Conservation (phyloP, 2,113 vertebrate species). For the Pithys albifrons region DNA sequence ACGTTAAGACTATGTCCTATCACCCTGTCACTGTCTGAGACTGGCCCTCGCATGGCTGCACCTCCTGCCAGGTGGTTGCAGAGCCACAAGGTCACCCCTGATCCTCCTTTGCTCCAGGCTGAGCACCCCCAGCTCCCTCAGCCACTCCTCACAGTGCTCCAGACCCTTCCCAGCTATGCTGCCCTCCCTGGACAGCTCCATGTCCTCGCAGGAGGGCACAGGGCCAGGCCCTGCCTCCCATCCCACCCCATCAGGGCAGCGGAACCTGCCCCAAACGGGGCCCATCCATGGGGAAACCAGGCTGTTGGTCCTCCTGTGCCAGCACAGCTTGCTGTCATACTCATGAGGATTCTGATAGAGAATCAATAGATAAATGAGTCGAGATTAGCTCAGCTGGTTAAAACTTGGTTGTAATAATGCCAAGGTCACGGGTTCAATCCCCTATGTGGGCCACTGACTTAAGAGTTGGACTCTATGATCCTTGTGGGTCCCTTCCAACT, state of each 20-base stretch:
- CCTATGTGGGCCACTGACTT: too few relatives aligned
- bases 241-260: not conserved
- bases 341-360: not conserved
- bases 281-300: accelerated
- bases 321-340: not conserved
- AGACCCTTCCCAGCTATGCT: not conserved
- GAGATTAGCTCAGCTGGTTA: too few relatives aligned
- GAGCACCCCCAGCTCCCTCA: not conserved
- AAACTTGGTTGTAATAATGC: too few relatives aligned
- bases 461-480: too few relatives aligned
- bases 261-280: not conserved
- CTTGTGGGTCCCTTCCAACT: too few relatives aligned
- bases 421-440: too few relatives aligned
- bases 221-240: too few relatives aligned
- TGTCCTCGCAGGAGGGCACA: too few relatives aligned
- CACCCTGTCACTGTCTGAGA: accelerated
- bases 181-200: too few relatives aligned
- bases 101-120: not conserved
- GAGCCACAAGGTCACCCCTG: accelerated
- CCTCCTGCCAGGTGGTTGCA: not conserved
- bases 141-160: accelerated
- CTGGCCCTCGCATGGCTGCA: not conserved
- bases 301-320: not conserved
- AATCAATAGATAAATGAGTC: not conserved
- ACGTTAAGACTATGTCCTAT: not conserved